phyloP scores from a whole-genome alignment of 2,888 invertebrate species.

The Nephrocerus scutellatus region DNA sequence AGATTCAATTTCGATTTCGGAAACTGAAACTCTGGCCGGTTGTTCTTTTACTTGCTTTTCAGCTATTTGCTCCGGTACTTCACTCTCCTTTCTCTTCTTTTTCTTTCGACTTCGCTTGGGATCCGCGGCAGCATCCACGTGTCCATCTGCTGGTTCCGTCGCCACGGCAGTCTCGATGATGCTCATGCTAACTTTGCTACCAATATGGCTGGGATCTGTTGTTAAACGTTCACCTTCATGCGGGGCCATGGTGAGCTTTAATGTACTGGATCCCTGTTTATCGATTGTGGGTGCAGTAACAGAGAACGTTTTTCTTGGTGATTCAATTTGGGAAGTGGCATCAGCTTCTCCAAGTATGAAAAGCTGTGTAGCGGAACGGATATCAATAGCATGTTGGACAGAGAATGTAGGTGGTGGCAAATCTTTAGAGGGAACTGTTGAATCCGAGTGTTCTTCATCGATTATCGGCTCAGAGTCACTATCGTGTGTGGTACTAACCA shows the following conservation, averaged over 20 bases:
- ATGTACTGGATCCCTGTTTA: slow-evolving; percentile 34
- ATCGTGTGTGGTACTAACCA: too few species aligned
- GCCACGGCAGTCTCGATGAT: slow-evolving; percentile 38
- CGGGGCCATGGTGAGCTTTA: slow-evolving; percentile 34
- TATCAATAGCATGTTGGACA: too few species aligned
- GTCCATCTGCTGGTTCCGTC: slow-evolving; percentile 14
- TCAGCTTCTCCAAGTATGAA: slow-evolving; percentile 41
- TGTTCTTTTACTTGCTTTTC: slow-evolving; percentile 8
- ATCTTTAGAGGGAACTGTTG: too few species aligned
- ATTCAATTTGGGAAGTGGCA: slow-evolving; percentile 23
- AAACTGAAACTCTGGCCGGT: slow-evolving; percentile 18
- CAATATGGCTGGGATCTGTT: slow-evolving; percentile 12
- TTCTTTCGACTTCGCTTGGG: slow-evolving; percentile 57
- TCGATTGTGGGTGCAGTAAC: slow-evolving; percentile 47
- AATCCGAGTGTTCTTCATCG: too few species aligned
- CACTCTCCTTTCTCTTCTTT: slow-evolving; percentile 56
- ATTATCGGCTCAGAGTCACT: too few species aligned
- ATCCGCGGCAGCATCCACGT: slow-evolving; percentile 49
- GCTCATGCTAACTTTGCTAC: slow-evolving; percentile 41
- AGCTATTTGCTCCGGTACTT: slow-evolving; percentile 16
- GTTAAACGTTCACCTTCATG: slow-evolving; percentile 9
- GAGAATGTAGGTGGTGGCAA: too few species aligned
- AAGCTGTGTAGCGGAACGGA: slow-evolving; percentile 37
- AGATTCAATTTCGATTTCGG: slow-evolving; percentile 38
- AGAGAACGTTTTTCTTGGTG: slow-evolving; percentile 33